Percentiles rank a stretch among this genome's conserved stretches.
These are phyloP conservation scores for Heloderma charlesbogerti DNA, from an alignment of 2,113 vertebrate genomes.

Conservation along the genomic window DNA sequence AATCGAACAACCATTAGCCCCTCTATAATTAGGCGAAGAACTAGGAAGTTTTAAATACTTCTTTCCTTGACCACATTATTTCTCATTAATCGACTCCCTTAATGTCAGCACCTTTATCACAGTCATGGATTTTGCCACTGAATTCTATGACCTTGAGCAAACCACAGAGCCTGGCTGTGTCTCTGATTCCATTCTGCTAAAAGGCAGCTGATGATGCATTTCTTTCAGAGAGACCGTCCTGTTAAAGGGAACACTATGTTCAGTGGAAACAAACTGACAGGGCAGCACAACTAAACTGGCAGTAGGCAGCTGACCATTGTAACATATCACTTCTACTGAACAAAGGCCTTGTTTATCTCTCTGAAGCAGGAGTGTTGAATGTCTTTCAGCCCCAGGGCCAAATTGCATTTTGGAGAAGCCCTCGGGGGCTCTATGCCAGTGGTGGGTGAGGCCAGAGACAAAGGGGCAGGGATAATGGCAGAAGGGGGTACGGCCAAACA, in stretches of 20 bases:
- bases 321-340: background rate
- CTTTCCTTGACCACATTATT: slow-evolving; percentile 36
- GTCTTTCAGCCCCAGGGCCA: too few species aligned
- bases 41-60: slow-evolving; percentile 24
- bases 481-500: too few species aligned
- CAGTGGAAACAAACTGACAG: background rate
- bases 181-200: background rate
- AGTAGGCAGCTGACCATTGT: background rate
- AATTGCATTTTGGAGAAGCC: too few species aligned
- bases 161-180: background rate
- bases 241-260: background rate
- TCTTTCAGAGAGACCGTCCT: slow-evolving; percentile 1
- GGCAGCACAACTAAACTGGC: background rate
- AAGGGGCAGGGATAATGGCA: too few species aligned
- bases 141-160: slow-evolving; percentile 12
- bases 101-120: slow-evolving; percentile 3
- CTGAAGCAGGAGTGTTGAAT: background rate
- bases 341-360: background rate
- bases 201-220: background rate
- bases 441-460: too few species aligned
- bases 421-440: too few species aligned
- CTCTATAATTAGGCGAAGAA: slow-evolving; percentile 57
- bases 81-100: slow-evolving; percentile 47
- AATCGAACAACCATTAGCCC: slow-evolving; percentile 37
- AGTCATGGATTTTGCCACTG: background rate